Evolutionary conservation across 2,888 invertebrate genomes (phyloP).

Genomic region (Xestia xanthographa): DNA sequence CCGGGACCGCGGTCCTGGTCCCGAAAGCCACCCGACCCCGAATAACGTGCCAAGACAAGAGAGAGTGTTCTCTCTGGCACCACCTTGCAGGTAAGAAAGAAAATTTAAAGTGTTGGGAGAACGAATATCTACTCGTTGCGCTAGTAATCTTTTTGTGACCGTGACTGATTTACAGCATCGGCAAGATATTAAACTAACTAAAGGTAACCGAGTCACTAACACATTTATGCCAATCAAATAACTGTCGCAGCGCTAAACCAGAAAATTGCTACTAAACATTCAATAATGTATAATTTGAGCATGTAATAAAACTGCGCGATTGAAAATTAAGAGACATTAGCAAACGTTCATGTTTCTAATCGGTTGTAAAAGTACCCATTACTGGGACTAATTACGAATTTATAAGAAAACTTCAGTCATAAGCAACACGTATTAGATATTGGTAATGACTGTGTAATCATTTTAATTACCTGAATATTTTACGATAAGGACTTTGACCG

Average conservation of each 20-base stretch:
- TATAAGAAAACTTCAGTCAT: constrained; percentile 52
- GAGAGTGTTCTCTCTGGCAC: background rate
- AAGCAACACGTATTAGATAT: constrained; percentile 54
- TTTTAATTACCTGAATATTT: constrained; percentile 62
- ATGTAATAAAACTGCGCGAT: constrained; percentile 23
- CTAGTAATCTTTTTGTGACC: background rate
- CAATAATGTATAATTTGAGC: constrained; percentile 30
- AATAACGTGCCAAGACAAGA: background rate
- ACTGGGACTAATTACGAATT: constrained; percentile 51
- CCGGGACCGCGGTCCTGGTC: too few relatives aligned
- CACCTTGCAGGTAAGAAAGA: background rate
- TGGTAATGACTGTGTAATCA: constrained; percentile 56
- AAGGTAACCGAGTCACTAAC: background rate
- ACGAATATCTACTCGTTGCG: background rate
- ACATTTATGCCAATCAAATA: constrained; percentile 7
- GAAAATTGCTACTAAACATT: constrained; percentile 31
- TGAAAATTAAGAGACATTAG: constrained; percentile 49
- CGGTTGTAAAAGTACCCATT: constrained; percentile 56
- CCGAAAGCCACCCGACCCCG: too few relatives aligned
- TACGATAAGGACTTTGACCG: constrained; percentile 38
- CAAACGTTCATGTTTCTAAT: constrained; percentile 50
- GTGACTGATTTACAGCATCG: background rate
- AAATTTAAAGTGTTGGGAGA: background rate
- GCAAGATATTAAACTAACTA: background rate
- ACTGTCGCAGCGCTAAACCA: constrained; percentile 8